phyloP scores from a whole-genome alignment of 2,797 vertebrate species.

The Cossypha heuglini region DNA sequence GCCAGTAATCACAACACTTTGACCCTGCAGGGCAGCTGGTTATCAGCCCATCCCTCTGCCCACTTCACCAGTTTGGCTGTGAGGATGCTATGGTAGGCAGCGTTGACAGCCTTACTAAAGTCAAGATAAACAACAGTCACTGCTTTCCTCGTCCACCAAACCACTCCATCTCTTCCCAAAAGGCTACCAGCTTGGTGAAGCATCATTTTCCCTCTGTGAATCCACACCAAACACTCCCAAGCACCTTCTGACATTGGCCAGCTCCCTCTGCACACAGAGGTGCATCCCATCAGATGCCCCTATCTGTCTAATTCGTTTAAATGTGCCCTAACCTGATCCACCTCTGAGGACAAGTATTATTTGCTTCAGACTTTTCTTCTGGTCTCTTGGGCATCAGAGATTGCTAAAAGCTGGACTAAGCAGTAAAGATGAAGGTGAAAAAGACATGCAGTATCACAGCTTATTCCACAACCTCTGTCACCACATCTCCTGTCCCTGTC shows the following conservation, averaged over 20 bases:
- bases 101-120: accelerated
- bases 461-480: neutral
- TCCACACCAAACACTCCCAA: neutral
- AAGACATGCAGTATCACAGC: accelerated
- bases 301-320: neutral
- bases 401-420: neutral
- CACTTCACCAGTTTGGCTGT: neutral
- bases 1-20: neutral
- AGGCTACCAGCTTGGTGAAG: neutral
- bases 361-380: neutral
- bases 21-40: neutral
- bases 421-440: neutral
- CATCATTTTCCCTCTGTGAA: neutral
- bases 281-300: neutral
- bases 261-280: neutral
- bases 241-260: neutral
- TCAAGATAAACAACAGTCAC: neutral
- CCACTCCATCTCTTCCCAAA: neutral
- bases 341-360: neutral
- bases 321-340: neutral
- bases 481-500: neutral
- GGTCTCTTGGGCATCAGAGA: neutral
- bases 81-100: neutral
- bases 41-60: neutral
- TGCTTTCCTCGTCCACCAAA: neutral